Base-by-base conservation (phyloP, 2,113 vertebrate genomes). In the Catagonus wagneri region DNA sequence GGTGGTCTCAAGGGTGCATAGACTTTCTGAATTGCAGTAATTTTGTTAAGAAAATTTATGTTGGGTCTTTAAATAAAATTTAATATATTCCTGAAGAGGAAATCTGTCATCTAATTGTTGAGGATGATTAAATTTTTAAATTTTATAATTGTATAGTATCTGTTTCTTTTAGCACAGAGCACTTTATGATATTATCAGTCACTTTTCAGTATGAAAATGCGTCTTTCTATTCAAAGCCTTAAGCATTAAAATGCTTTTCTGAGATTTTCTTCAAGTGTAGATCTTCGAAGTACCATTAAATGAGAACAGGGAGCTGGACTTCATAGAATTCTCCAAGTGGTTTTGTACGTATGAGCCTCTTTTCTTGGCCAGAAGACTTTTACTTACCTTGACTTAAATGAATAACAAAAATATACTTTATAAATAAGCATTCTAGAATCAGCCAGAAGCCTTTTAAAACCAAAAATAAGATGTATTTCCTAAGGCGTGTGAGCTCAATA, bases 401-500 rank as follows among this genome's bases (percentile, higher is more conserved):
- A 81, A 36, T 29, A 95, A 56, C 58, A 83, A 52, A 56, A 56
- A 12, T n/a, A 27, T 69, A 50, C 52, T 61, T 93, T 93, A 72
- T 69, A 36, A 86, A 89, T 58, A 86, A 81, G 32, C 23, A 54
- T 92, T 87, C 75, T 95, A 89, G 69, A 92, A 63, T 93, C 71
- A 80, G 32, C 10, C 12, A 76, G 60, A 12, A 32, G 93, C 88
- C 78, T 89, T 90, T 92, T 93, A n/a, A 63, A 88, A 68, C 12
- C 25, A n/a, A 92, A 97, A 93, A 61, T 95, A 90, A 15, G 76
- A 39, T 75, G 29, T 69, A 14, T 87, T 83, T 94, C 78, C 15
- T 60, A 50, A 95, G 61, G 94, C 97, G 86, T 92, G 7, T 61
- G 79, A 95, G 93, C 84, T 78, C 90, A 96, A 87, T 88, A 71